Percentiles rank a stretch among this genome's conserved stretches.
These are phyloP conservation scores for Lepas anatifera DNA, from an alignment of 2,888 invertebrate genomes.

Conservation along the genomic window DNA sequence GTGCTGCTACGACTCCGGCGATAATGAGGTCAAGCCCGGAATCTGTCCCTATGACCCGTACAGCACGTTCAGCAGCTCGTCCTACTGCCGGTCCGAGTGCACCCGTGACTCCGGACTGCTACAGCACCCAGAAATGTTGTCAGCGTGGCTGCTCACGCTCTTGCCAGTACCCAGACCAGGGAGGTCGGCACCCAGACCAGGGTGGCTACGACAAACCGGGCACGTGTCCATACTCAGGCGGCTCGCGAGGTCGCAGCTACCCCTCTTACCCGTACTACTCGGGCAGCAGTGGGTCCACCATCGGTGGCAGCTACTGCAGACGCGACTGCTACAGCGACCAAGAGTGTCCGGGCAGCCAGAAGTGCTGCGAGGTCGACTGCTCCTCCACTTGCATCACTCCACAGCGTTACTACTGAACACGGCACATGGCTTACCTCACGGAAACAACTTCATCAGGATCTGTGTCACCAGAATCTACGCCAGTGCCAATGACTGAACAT, in stretches of 20 bases:
- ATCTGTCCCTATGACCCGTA: neutral
- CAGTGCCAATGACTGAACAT: no score
- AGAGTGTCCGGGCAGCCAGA: conserved; percentile 4
- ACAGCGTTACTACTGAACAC: neutral
- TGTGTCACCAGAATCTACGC: no score
- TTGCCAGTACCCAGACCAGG: neutral
- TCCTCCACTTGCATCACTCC: neutral
- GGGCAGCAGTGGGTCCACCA: neutral
- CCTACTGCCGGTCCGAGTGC: neutral
- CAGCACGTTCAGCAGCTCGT: neutral
- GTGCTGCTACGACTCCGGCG: neutral
- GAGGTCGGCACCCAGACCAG: neutral
- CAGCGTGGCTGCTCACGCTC: neutral
- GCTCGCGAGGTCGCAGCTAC: neutral
- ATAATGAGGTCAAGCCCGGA: neutral
- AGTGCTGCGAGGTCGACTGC: conserved; percentile 2
- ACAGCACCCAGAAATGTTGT: neutral
- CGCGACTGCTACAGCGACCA: neutral
- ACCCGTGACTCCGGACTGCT: neutral
- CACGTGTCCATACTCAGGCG: neutral
- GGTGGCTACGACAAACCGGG: neutral
- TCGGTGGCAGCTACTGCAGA: neutral
- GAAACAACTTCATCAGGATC: no score
- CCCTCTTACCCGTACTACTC: neutral
- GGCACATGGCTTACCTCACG: no score